phyloP scores from a whole-genome alignment of 2,888 invertebrate species.

The Luperina nickerlii region DNA sequence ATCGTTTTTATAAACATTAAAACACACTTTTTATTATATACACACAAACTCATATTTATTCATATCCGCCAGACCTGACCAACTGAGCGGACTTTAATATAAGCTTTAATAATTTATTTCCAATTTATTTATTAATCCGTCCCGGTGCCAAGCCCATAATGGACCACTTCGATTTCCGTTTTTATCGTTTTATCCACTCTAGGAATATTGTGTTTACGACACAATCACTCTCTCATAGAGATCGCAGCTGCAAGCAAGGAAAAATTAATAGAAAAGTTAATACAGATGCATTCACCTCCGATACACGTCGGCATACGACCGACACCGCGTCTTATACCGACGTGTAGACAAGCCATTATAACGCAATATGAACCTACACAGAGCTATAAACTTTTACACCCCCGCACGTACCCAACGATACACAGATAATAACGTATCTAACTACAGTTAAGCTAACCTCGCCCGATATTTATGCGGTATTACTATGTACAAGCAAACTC shows the following conservation, averaged over 20 bases:
- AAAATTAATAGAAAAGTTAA: slow-evolving; percentile 45
- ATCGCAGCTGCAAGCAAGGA: slow-evolving; percentile 33
- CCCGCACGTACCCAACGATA: slow-evolving; percentile 54
- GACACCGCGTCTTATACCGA: slow-evolving; percentile 28
- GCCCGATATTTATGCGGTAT: slow-evolving; percentile 54
- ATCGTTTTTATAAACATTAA: not conserved
- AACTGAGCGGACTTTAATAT: not conserved
- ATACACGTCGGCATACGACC: slow-evolving; percentile 20
- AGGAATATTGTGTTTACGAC: slow-evolving; percentile 52
- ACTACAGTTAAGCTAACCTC: slow-evolving; percentile 62
- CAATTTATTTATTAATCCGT: slow-evolving; percentile 32
- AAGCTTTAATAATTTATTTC: slow-evolving; percentile 39
- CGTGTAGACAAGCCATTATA: slow-evolving; percentile 56
- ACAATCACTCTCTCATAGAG: slow-evolving; percentile 34
- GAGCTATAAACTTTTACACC: slow-evolving; percentile 60
- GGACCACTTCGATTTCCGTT: slow-evolving; percentile 26
- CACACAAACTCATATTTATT: not conserved
- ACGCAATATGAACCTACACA: slow-evolving; percentile 54
- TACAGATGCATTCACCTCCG: slow-evolving; percentile 44
- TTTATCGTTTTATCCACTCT: slow-evolving; percentile 33
- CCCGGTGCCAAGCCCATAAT: slow-evolving; percentile 5
- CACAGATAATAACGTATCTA: slow-evolving; percentile 60
- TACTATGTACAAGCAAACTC: slow-evolving; percentile 62
- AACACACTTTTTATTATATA: not conserved
- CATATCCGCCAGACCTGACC: slow-evolving; percentile 6